A percentile compares a stretch with the other conserved stretches of the same genome.
phyloP scores from a whole-genome alignment of 2,797 vertebrate species.

The Anniella stebbinsi region DNA sequence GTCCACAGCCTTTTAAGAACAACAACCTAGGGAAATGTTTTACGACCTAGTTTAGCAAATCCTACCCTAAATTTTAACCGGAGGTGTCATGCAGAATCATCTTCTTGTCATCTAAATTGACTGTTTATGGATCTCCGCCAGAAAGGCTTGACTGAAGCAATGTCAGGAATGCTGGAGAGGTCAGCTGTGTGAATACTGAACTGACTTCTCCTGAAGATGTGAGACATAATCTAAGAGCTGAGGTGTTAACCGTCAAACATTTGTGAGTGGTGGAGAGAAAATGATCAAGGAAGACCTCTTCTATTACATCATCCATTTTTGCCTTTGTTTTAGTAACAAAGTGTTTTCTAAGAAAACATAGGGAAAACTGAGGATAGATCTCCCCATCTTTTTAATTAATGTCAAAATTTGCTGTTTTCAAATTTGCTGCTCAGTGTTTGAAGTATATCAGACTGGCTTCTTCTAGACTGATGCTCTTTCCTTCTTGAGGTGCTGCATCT shows the following conservation, averaged over 20 bases:
- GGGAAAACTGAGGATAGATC: neutral
- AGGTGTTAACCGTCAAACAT: constrained; percentile 25
- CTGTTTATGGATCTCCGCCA: constrained; percentile 63
- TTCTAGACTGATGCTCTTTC: neutral
- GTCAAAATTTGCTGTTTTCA: constrained; percentile 45
- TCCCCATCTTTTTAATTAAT: constrained; percentile 16
- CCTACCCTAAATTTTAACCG: constrained; percentile 44
- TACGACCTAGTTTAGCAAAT: constrained; percentile 45
- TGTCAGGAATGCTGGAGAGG: constrained; percentile 64
- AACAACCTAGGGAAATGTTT: constrained; percentile 46
- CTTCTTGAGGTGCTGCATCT: neutral
- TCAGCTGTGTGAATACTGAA: constrained; percentile 45
- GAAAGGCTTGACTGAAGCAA: constrained; percentile 52
- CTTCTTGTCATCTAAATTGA: constrained; percentile 59
- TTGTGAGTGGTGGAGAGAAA: constrained; percentile 49
- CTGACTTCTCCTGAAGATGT: constrained; percentile 50
- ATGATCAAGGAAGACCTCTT: constrained; percentile 34
- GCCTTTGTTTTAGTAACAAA: constrained; percentile 6
- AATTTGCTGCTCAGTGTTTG: neutral
- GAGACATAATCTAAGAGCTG: constrained; percentile 51
- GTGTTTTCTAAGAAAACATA: neutral
- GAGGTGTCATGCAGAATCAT: constrained; percentile 5
- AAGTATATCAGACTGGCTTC: neutral
- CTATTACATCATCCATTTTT: constrained; percentile 20
- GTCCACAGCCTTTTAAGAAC: constrained; percentile 12